Conservation (phyloP, 1,140 invertebrate species). For the Macrocentrus cingulum region DNA sequence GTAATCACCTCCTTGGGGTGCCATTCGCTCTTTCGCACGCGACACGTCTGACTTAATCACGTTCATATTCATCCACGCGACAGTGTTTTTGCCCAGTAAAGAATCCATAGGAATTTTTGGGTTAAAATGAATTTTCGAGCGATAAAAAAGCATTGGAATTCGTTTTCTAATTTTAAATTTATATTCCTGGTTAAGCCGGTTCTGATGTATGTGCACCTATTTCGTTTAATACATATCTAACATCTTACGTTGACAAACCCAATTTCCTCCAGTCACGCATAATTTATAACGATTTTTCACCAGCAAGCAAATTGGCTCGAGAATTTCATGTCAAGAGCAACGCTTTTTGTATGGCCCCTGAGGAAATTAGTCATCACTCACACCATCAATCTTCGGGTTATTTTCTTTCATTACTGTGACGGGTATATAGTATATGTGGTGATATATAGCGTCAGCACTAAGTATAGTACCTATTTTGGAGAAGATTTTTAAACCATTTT, state of each 20-base stretch:
- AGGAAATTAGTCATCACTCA: constrained; percentile 17
- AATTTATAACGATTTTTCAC: constrained; percentile 41
- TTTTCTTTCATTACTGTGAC: constrained; percentile 7
- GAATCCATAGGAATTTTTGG: too few relatives aligned
- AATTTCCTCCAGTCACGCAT: constrained; percentile 44
- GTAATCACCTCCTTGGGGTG: constrained; percentile 47
- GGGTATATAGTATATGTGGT: too few relatives aligned
- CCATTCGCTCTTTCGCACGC: constrained; percentile 41
- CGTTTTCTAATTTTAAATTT: too few relatives aligned
- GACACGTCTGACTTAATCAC: constrained; percentile 5
- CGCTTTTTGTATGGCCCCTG: neutral
- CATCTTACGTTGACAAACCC: constrained; percentile 22
- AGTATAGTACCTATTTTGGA: too few relatives aligned
- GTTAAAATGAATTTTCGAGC: too few relatives aligned
- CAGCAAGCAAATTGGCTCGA: constrained; percentile 19
- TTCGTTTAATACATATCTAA: constrained; percentile 12
- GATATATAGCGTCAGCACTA: too few relatives aligned
- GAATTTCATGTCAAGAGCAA: constrained; percentile 15
- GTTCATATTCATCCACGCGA: too few relatives aligned
- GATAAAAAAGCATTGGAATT: too few relatives aligned
- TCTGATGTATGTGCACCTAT: too few relatives aligned
- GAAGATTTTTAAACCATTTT: too few relatives aligned
- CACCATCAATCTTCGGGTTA: constrained; percentile 6
- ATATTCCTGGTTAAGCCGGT: too few relatives aligned
- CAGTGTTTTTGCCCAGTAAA: too few relatives aligned